phyloP scores from a whole-genome alignment of 2,888 invertebrate species.

The Cistogaster globosa region DNA sequence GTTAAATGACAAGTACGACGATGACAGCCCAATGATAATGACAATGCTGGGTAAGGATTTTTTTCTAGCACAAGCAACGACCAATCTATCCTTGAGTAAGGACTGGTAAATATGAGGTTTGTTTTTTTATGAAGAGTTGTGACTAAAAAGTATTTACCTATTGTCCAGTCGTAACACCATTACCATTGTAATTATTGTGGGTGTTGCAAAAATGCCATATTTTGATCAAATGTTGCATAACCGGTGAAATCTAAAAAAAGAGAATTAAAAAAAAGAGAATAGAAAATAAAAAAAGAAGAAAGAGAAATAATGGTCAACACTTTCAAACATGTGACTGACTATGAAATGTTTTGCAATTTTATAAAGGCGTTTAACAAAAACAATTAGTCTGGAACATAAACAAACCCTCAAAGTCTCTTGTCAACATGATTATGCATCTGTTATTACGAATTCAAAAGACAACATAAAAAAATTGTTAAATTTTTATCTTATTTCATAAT shows the following conservation, averaged over 20 bases:
- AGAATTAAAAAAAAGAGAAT: too few relatives aligned
- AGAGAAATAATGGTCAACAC: conserved; percentile 42
- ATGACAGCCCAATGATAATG: conserved; percentile 19
- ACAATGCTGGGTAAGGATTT: conserved; percentile 13
- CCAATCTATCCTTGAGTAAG: conserved; percentile 6
- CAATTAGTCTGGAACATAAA: too few relatives aligned
- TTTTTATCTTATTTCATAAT: too few relatives aligned
- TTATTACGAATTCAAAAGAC: conserved; percentile 37
- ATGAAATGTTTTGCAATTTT: conserved; percentile 34
- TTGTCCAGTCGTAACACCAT: conserved; percentile 1
- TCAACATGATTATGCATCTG: conserved; percentile 41
- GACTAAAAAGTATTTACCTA: too few relatives aligned
- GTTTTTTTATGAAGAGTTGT: too few relatives aligned
- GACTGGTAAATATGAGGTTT: background rate
- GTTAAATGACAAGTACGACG: conserved; percentile 14
- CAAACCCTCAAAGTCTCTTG: background rate
- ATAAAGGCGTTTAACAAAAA: conserved; percentile 26
- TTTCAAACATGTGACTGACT: conserved; percentile 35
- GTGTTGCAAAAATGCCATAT: conserved; percentile 48
- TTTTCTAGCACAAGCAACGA: conserved; percentile 26
- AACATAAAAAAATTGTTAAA: background rate
- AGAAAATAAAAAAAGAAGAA: conserved; percentile 29
- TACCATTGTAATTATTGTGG: conserved; percentile 19
- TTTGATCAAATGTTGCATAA: conserved; percentile 49
- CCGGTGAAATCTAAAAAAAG: conserved; percentile 4